Percentiles rank a stretch among this genome's conserved stretches.
These are phyloP conservation scores for Agrilus cyanescens DNA, from an alignment of 2,888 invertebrate genomes.

Conservation along the genomic window DNA sequence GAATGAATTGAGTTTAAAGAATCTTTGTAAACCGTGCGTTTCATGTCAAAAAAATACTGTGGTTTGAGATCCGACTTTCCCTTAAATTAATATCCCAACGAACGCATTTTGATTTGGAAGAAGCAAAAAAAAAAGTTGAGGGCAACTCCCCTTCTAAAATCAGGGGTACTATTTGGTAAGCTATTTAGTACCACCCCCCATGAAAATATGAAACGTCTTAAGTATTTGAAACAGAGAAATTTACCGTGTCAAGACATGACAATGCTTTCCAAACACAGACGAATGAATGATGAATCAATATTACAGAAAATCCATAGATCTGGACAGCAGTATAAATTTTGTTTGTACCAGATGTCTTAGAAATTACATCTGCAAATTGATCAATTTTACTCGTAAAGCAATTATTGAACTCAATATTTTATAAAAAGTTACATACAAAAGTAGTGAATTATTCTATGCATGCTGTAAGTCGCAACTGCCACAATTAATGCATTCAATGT, in stretches of 20 bases:
- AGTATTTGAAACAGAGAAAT: too few species aligned
- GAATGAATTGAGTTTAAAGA: too few species aligned
- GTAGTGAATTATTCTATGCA: slow-evolving; percentile 10
- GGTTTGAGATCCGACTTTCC: too few species aligned
- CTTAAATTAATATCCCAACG: too few species aligned
- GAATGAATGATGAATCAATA: slow-evolving; percentile 11
- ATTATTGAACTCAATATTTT: not conserved
- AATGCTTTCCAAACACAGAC: slow-evolving; percentile 11
- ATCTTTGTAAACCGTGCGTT: too few species aligned
- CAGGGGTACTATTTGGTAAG: too few species aligned
- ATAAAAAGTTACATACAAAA: slow-evolving; percentile 9
- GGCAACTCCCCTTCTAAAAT: too few species aligned
- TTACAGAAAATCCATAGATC: slow-evolving; percentile 11
- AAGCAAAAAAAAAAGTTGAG: too few species aligned
- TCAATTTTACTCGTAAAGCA: not conserved
- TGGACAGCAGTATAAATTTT: slow-evolving; percentile 7
- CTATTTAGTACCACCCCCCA: too few species aligned
- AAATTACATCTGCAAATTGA: slow-evolving; percentile 9
- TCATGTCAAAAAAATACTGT: too few species aligned
- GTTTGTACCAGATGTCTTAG: slow-evolving; percentile 9
- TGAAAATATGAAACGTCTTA: too few species aligned
- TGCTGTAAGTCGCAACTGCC: slow-evolving; percentile 8
- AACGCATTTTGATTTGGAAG: too few species aligned
- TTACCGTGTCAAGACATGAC: slow-evolving; percentile 7
- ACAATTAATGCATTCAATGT: not conserved